Conservation (phyloP, 2,888 invertebrate species). For the Clivina fossor region DNA sequence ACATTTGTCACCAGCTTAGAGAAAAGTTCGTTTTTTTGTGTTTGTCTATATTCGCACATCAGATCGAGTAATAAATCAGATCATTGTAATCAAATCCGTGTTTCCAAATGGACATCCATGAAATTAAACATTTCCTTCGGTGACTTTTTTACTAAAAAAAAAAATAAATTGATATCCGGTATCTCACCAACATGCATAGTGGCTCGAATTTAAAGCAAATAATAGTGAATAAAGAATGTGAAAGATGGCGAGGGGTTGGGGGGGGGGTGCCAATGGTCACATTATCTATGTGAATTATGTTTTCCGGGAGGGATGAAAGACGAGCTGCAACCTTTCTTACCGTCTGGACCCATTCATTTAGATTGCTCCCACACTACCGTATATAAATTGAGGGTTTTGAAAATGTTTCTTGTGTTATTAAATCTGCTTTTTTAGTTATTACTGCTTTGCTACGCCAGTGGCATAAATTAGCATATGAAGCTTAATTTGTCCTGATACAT, state of each 20-base stretch:
- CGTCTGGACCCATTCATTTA: neutral
- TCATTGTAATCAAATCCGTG: too few species aligned
- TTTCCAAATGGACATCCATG: constrained; percentile 5
- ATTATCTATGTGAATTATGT: constrained; percentile 32
- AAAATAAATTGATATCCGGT: constrained; percentile 11
- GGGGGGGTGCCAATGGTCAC: too few species aligned
- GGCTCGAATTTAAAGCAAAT: constrained; percentile 7
- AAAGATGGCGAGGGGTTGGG: constrained; percentile 1
- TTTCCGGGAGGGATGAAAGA: constrained; percentile 17
- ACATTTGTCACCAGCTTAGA: too few species aligned
- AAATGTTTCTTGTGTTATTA: neutral
- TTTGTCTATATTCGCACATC: too few species aligned
- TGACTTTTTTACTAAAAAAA: neutral
- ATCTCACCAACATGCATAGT: neutral
- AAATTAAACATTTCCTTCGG: constrained; percentile 28
- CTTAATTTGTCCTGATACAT: constrained; percentile 1
- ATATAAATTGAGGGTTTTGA: constrained; percentile 9
- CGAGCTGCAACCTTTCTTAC: constrained; percentile 1
- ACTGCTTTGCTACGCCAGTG: neutral
- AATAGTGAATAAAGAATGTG: constrained; percentile 2
- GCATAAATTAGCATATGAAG: constrained; percentile 11
- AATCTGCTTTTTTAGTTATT: constrained; percentile 1
- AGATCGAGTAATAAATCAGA: constrained; percentile 4
- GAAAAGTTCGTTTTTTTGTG: too few species aligned
- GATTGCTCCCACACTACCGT: constrained; percentile 4